Evolutionary conservation across 2,888 invertebrate genomes (phyloP), one percentile per base, ranked within the genome.

Genomic region (Rosalia funebris): DNA sequence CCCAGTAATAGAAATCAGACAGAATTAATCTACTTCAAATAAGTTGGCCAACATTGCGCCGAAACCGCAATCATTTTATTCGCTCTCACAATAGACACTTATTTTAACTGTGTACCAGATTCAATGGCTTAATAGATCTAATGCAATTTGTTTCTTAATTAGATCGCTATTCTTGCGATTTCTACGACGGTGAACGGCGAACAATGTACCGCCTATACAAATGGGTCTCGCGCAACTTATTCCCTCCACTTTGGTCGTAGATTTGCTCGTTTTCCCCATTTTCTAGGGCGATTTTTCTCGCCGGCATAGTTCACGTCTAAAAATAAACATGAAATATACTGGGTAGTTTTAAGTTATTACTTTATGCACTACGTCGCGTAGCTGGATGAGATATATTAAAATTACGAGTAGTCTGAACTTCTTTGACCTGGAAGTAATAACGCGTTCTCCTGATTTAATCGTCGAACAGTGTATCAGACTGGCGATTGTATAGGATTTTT

Each of bases 121-220:
- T 60, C 46, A 55, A 44, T 45, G 46, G 39, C 55, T 52, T 60
- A 60, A 60, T 52, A 60, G 60, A 60, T 60, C 48, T 56, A 41
- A 50, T 48, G 55, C 50, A 60, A 60, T 60, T 60, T 60, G 60
- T 60, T 56, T 39, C 50, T 45, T 50, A 60, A 60, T 60, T 56
- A 52, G 52, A 60, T 60, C 56, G 37, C 50, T 25, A 50, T 39
- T 50, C 50, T 39, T 31, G 50, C 20, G 50, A 19, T 17, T 25
- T 50, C 39, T 7, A 25, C n/a, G 50, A 39, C 37, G 50, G 37
- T 39, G 39, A 50, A 50, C 14, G 14, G 37, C 14, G 34, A 37
- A 50, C 50, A 50, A 50, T 50, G 39, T 14, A 50, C 50, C 34
- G 17, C 37, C 34, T 14, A 25, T 36, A 11, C 5, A 20, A 50